Conservation (phyloP, 2,797 vertebrate genomes). For the Cossypha polioptera region DNA sequence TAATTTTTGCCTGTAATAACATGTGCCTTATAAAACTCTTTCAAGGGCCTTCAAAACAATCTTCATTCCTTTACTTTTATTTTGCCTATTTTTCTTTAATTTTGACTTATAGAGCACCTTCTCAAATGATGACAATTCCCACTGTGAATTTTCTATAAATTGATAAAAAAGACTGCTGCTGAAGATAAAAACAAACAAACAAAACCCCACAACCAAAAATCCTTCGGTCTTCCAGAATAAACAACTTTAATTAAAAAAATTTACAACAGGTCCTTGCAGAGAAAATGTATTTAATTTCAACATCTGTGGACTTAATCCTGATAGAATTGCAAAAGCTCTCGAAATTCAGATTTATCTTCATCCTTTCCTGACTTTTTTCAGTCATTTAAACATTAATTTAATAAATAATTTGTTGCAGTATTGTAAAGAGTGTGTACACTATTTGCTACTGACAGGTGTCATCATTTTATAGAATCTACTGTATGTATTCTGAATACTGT, state of each 20-base stretch:
- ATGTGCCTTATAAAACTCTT: neutral
- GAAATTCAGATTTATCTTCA: neutral
- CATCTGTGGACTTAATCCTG: neutral
- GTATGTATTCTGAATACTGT: neutral
- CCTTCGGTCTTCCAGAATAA: neutral
- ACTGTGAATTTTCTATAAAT: neutral
- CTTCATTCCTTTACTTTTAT: neutral
- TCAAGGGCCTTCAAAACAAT: neutral
- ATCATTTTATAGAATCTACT: neutral
- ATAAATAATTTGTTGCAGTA: neutral
- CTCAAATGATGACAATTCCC: neutral
- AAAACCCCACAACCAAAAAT: neutral
- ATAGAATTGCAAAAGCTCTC: neutral
- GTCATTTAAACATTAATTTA: neutral
- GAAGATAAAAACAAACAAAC: neutral
- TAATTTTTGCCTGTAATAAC: neutral
- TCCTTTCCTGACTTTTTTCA: neutral
- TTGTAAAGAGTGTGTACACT: neutral
- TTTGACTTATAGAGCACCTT: neutral
- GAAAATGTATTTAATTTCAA: neutral
- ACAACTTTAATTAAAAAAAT: neutral
- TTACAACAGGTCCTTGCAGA: neutral
- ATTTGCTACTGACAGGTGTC: neutral
- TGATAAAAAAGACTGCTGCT: neutral
- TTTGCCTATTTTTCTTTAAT: neutral